These are phyloP conservation scores for Papilio aristodemus DNA, from an alignment of 1,140 invertebrate species.

Conservation along the genomic window DNA sequence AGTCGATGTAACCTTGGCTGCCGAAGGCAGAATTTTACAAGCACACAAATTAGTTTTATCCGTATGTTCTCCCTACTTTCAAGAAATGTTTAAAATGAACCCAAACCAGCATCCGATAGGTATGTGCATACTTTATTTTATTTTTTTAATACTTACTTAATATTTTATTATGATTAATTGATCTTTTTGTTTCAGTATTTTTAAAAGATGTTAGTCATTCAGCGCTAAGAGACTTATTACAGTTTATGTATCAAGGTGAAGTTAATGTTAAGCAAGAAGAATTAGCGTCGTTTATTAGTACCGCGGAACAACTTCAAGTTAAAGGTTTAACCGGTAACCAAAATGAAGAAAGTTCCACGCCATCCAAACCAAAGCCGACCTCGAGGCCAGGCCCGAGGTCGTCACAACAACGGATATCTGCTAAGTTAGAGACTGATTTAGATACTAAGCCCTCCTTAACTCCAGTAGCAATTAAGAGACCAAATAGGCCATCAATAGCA, in stretches of 20 bases:
- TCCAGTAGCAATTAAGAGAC: constrained; percentile 81
- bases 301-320: constrained; percentile 91
- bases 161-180: constrained; percentile 30
- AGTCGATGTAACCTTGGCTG: constrained; percentile 90
- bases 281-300: constrained; percentile 90
- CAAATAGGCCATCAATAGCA: constrained; percentile 81
- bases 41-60: constrained; percentile 91
- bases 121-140: constrained; percentile 49
- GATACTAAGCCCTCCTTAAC: constrained; percentile 80
- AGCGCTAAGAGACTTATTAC: constrained; percentile 88
- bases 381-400: constrained; percentile 80
- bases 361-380: constrained; percentile 81
- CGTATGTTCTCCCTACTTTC: constrained; percentile 92
- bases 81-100: constrained; percentile 88
- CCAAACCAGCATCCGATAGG: constrained; percentile 83
- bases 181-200: constrained; percentile 83
- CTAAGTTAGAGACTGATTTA: constrained; percentile 81
- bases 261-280: constrained; percentile 92
- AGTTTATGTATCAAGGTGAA: constrained; percentile 94
- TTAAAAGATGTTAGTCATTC: constrained; percentile 90
- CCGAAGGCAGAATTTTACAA: constrained; percentile 88
- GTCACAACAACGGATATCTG: constrained; percentile 81
- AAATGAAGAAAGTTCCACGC: constrained; percentile 80
- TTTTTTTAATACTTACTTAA: background rate
- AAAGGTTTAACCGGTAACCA: constrained; percentile 87